These are phyloP conservation scores for Takifugu rubripes DNA, from an alignment of 2,797 vertebrate genomes.

Conservation along the genomic window DNA sequence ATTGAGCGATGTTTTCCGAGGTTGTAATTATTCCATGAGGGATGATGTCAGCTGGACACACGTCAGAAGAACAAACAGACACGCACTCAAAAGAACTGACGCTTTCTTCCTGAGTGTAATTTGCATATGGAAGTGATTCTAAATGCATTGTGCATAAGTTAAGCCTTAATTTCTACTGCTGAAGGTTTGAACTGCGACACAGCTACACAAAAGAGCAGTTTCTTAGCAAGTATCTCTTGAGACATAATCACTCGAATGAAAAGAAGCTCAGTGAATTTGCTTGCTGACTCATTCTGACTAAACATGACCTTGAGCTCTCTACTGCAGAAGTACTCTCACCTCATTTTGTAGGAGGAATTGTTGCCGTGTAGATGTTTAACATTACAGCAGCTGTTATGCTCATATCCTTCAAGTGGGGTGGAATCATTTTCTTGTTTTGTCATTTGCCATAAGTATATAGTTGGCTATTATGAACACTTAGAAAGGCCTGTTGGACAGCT, in stretches of 20 bases:
- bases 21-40: slow-evolving; percentile 17
- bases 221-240: slow-evolving; percentile 53
- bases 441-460: slow-evolving; percentile 9
- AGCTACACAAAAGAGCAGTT: slow-evolving; percentile 40
- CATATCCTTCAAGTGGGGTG: slow-evolving; percentile 25
- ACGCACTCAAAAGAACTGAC: slow-evolving; percentile 32
- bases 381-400: slow-evolving; percentile 14
- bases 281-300: slow-evolving; percentile 44
- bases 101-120: slow-evolving; percentile 28
- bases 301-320: slow-evolving; percentile 40
- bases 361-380: slow-evolving; percentile 19
- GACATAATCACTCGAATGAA: slow-evolving; percentile 55
- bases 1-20: neutral
- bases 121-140: slow-evolving; percentile 50
- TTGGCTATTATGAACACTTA: slow-evolving; percentile 30
- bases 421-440: neutral
- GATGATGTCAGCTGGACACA: slow-evolving; percentile 22
- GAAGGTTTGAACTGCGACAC: slow-evolving; percentile 56
- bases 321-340: slow-evolving; percentile 31
- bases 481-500: slow-evolving; percentile 33
- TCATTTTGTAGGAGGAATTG: slow-evolving; percentile 27
- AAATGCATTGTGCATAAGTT: slow-evolving; percentile 47
- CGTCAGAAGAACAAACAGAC: slow-evolving; percentile 20
- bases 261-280: slow-evolving; percentile 47
- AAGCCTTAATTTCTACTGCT: slow-evolving; percentile 54